phyloP scores from a whole-genome alignment of 2,113 vertebrate genomes.

The Toxostoma redivivum region DNA sequence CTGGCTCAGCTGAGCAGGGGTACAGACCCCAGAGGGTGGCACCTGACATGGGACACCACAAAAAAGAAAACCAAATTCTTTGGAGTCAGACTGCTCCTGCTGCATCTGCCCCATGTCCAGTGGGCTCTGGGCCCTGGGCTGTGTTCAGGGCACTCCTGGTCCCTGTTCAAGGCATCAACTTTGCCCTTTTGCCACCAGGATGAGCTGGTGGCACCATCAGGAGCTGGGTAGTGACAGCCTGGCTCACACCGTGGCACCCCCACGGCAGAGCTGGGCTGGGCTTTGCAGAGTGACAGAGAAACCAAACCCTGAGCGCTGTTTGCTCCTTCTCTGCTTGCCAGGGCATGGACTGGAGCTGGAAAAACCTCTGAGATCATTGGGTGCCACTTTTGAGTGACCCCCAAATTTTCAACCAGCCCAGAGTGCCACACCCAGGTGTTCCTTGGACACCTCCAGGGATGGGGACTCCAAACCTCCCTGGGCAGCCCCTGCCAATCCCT shows the following conservation, averaged over 20 bases:
- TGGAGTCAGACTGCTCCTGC: not conserved
- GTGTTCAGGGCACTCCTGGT: accelerated
- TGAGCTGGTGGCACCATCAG: not conserved
- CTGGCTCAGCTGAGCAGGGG: not conserved
- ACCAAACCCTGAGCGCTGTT: not conserved
- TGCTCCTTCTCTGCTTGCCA: not conserved
- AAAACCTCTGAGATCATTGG: not conserved
- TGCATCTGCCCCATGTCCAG: not conserved
- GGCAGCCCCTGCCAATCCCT: not conserved
- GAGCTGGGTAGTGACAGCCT: not conserved
- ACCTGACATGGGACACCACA: not conserved
- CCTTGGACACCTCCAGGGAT: not conserved
- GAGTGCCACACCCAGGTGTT: accelerated
- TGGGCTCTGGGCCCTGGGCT: accelerated
- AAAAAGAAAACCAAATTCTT: accelerated
- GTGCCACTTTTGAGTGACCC: accelerated
- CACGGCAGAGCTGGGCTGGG: not conserved
- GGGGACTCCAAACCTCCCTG: not conserved
- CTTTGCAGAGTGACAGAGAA: not conserved
- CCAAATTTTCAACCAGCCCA: not conserved
- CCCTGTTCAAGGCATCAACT: not conserved
- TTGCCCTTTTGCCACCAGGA: not conserved
- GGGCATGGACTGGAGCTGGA: not conserved
- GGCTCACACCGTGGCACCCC: not conserved
- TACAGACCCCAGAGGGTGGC: not conserved